Conservation (phyloP, 1,140 invertebrate species). For the Neodiprion pinetum region DNA sequence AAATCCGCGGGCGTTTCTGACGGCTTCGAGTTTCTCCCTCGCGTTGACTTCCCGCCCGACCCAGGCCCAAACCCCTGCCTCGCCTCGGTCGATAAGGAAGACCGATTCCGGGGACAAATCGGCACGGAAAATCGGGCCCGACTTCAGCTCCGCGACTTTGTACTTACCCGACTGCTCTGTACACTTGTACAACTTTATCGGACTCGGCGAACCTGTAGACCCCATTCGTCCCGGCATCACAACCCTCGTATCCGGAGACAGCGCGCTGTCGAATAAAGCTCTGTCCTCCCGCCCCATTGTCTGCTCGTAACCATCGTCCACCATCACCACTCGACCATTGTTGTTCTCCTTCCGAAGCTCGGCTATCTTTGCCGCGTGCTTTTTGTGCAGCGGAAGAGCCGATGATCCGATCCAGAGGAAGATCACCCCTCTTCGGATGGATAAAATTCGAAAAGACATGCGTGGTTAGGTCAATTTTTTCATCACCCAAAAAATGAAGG, state of each 20-base stretch:
- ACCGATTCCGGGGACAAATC: slow-evolving; percentile 84
- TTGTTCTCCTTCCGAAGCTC: slow-evolving; percentile 49
- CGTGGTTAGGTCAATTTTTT: too few relatives aligned
- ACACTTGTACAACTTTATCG: slow-evolving; percentile 74
- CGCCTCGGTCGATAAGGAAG: slow-evolving; percentile 88
- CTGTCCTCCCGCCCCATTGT: slow-evolving; percentile 70
- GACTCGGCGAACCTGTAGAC: slow-evolving; percentile 48
- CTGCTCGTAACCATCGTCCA: slow-evolving; percentile 88
- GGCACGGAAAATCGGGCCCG: slow-evolving; percentile 78
- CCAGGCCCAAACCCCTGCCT: slow-evolving; percentile 92
- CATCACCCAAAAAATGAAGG: too few relatives aligned
- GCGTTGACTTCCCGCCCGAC: slow-evolving; percentile 77
- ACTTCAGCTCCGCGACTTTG: slow-evolving; percentile 86
- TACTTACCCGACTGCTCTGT: slow-evolving; percentile 82
- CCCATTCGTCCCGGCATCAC: slow-evolving; percentile 65
- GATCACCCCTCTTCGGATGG: slow-evolving; percentile 40
- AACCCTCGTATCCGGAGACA: slow-evolving; percentile 71
- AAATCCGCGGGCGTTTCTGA: slow-evolving; percentile 88
- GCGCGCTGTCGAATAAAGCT: slow-evolving; percentile 70
- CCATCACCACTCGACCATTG: slow-evolving; percentile 66
- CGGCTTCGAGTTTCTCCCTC: slow-evolving; percentile 77
- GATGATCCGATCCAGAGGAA: slow-evolving; percentile 58
- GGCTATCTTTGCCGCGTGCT: slow-evolving; percentile 50
- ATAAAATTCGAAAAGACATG: neutral
- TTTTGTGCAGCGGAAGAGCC: slow-evolving; percentile 51